phyloP scores from a whole-genome alignment of 2,113 vertebrate genomes.

The Chlorodrepanis virens region DNA sequence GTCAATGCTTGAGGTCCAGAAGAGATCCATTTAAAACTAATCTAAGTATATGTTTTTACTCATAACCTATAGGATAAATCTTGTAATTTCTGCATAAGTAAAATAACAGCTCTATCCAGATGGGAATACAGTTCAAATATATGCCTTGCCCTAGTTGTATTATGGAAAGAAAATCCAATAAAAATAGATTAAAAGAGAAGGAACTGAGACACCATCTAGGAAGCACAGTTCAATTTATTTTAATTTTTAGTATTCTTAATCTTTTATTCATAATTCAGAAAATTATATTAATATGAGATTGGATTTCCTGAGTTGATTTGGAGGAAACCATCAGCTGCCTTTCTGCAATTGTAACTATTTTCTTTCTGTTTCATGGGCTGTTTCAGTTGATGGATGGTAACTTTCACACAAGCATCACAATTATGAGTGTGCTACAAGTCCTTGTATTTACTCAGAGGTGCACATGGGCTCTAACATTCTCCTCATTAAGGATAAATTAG shows the following conservation, averaged over 20 bases:
- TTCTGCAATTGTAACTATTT: background rate
- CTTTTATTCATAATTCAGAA: slow-evolving; percentile 7
- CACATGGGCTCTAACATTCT: background rate
- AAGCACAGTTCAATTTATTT: background rate
- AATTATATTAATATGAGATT: background rate
- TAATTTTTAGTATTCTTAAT: slow-evolving; percentile 17
- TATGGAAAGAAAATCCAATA: background rate
- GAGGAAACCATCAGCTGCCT: background rate
- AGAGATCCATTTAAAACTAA: background rate
- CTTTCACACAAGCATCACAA: background rate
- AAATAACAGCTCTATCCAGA: background rate
- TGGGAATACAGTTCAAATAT: background rate
- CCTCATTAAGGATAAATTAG: background rate
- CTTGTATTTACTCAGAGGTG: background rate
- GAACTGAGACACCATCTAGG: background rate
- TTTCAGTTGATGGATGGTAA: background rate
- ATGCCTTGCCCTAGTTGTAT: background rate
- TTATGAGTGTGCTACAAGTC: background rate
- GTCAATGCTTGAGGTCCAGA: background rate
- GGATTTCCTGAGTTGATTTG: background rate
- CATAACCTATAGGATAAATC: background rate
- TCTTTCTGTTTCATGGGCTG: background rate
- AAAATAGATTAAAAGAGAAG: background rate
- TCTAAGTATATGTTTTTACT: background rate
- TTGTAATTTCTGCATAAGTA: background rate